These are phyloP conservation scores for Ametastegia equiseti DNA, from an alignment of 2,888 invertebrate genomes.

Conservation along the genomic window DNA sequence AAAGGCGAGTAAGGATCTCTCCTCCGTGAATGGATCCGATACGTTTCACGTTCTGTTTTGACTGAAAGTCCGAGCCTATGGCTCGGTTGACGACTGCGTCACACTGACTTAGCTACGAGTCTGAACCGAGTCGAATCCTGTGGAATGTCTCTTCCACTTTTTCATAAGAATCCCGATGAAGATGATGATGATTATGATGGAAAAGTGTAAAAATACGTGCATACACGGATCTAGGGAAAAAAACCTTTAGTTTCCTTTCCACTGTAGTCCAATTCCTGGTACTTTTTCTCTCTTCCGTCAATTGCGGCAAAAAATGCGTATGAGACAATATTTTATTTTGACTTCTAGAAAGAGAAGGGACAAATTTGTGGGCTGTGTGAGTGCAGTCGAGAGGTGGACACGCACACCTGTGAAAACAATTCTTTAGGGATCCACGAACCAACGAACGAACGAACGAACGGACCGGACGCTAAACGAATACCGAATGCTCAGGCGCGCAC, in stretches of 20 bases:
- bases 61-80: no score
- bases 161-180: neutral
- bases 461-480: conserved; percentile 39
- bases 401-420: conserved; percentile 31
- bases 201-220: no score
- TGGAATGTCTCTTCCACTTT: neutral
- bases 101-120: no score
- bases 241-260: neutral
- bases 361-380: neutral
- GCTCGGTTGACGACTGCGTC: no score
- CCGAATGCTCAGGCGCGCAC: conserved; percentile 44
- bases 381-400: neutral
- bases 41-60: no score
- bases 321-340: no score
- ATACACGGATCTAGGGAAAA: no score
- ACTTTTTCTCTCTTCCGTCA: no score
- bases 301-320: no score
- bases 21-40: no score
- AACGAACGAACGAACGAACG: no score
- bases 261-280: neutral
- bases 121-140: neutral
- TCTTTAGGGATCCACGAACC: conserved; percentile 19
- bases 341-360: conserved; percentile 32
- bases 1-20: no score
- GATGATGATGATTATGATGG: neutral